These are phyloP conservation scores for Vanacampus margaritifer DNA, from an alignment of 2,113 vertebrate genomes.

Conservation along the genomic window DNA sequence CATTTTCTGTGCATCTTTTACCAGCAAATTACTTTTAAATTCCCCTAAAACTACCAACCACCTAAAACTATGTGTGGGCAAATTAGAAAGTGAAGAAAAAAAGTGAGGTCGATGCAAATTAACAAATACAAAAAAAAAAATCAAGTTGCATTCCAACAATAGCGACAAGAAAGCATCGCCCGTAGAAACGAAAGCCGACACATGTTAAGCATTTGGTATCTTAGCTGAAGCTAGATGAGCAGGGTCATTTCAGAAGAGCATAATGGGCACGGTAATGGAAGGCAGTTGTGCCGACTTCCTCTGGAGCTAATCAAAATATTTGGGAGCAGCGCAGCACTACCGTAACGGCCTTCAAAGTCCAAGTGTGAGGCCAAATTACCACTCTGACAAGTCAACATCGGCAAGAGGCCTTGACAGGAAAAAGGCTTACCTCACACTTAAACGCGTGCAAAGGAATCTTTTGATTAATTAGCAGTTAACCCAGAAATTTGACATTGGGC, in stretches of 20 bases:
- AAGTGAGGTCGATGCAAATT: background rate
- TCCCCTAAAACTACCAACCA: background rate
- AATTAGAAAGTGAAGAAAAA: background rate
- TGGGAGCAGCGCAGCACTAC: slow-evolving; percentile 20
- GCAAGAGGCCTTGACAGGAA: slow-evolving; percentile 17
- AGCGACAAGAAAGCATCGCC: background rate
- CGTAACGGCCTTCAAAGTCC: slow-evolving; percentile 18
- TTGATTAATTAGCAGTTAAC: slow-evolving; percentile 11
- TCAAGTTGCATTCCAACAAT: slow-evolving; percentile 11
- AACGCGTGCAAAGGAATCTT: slow-evolving; percentile 7
- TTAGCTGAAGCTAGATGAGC: slow-evolving; percentile 50
- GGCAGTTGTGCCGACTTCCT: slow-evolving; percentile 59
- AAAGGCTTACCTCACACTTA: slow-evolving; percentile 5
- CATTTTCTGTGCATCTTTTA: background rate
- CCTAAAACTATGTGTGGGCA: background rate
- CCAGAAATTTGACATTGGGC: background rate
- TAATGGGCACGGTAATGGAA: slow-evolving; percentile 56
- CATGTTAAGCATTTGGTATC: slow-evolving; percentile 49
- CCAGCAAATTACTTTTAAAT: background rate
- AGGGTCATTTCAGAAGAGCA: slow-evolving; percentile 56
- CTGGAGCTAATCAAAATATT: slow-evolving; percentile 53
- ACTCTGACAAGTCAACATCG: slow-evolving; percentile 30
- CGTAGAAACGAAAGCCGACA: slow-evolving; percentile 17
- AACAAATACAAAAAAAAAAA: background rate
- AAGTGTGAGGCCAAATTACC: slow-evolving; percentile 25